Evolutionary conservation across 2,113 vertebrate species (phyloP), one percentile per base, ranked within the genome.

Genomic region (Colaptes auratus): DNA sequence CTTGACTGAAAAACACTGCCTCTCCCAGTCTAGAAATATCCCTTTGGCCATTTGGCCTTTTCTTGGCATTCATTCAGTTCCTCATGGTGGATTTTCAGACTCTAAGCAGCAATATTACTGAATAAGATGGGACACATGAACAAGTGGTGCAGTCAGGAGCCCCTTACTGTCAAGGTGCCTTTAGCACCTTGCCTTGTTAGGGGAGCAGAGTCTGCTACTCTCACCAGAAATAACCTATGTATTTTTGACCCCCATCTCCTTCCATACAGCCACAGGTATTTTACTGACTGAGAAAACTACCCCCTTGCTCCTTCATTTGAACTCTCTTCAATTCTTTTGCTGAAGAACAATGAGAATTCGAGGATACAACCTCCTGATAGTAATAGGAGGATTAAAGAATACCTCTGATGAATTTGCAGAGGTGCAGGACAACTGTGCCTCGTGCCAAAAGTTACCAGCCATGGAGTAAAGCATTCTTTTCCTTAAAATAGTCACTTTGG

Each of bases 121-220:
- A 61, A 25, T 8, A 24, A 53, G 31, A 52, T 5, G 25, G 7
- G 27, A 23, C 1, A 44, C 12, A 9, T 0, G 10, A 59, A 50
- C 8, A 71, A 31, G 7, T 4, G 6, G 0, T 6, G 1, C 42
- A 11, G 2, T 3, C 17, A 73, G 8, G 42, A 56, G 27, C n/a
- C 4, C 8, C 20, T 20, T 33, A 20, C 20, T 24, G 6, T 5
- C 30, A 21, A 27, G 30, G 20, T 33, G 66, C 48, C 25, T 63
- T 67, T 35, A 35, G 39, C 25, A 53, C 33, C 5, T 69, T 63
- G 10, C 17, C 16, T 61, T 20, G 20, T 8, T 21, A 61, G 33
- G n/a, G 31, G 36, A 86, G 23, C 36, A 35, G n/a, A 16, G 14
- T 15, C 7, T 23, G 3, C 18, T 20, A 63, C 16, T 12, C 33